A percentile compares a stretch with the other conserved stretches of the same genome.
Conservation (phyloP, 2,113 vertebrate species). For the Dromas ardeola region DNA sequence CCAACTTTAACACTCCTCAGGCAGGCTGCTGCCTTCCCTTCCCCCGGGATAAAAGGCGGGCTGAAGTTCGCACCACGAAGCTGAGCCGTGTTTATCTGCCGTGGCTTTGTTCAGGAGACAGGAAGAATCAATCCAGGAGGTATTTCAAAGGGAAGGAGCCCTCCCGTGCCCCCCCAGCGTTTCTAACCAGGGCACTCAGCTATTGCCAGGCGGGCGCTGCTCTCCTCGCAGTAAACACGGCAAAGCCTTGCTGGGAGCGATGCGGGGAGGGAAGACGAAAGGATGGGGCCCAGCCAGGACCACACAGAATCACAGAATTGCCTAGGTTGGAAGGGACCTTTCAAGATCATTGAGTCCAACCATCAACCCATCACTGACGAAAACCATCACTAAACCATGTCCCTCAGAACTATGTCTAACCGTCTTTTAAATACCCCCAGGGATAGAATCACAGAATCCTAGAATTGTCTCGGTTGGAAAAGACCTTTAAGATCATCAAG, state of each 20-base stretch:
- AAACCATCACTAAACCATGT: no score
- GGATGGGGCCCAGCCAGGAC: neutral
- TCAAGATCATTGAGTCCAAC: neutral
- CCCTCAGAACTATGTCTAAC: no score
- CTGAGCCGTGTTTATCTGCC: neutral
- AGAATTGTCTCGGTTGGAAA: neutral
- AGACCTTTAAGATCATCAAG: neutral
- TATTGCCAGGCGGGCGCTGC: neutral
- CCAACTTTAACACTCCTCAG: neutral
- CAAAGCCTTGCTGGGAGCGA: neutral
- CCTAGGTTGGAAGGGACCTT: neutral
- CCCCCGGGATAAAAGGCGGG: neutral
- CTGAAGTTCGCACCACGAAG: neutral
- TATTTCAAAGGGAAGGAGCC: neutral
- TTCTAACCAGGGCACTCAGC: neutral
- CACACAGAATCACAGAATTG: neutral
- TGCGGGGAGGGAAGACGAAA: neutral
- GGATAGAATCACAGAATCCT: neutral
- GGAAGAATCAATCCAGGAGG: neutral
- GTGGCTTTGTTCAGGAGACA: neutral
- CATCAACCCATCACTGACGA: neutral
- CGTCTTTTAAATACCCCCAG: no score
- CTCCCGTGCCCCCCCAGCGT: neutral
- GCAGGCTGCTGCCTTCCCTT: neutral
- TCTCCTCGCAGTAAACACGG: neutral